Base-by-base conservation (phyloP, 2,888 invertebrate genomes). In the Platynereis dumerilii region DNA sequence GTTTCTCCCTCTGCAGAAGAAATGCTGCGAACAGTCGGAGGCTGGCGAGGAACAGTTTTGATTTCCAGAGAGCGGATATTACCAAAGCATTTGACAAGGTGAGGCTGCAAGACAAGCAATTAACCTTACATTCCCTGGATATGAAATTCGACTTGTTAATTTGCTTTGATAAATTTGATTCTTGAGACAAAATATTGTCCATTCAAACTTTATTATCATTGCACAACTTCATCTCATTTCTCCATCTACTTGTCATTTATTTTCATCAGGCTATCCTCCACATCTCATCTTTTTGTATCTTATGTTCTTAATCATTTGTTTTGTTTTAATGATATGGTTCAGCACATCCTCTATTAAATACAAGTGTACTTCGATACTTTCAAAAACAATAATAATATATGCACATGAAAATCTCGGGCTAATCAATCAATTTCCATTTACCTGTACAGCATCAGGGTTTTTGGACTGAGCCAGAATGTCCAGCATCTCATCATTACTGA, bases 41-140 rank as follows among this genome's bases (percentile, higher is more conserved):
- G 81, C 64, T 81, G 80, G 3, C 81, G 72, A 17, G 82, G 80
- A 59, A 78, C 63, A n/a, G 72, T 69, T 28, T 70, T 72, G 56
- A 84, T 83, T 55, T 83, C 81, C 65, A 84, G 69, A 27, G 74
- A 73, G 59, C 79, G 78, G 58, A 84, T 79, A 69, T 83, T 83
- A n/a, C 81, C 83, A 76, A 84, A 84, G 68, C 83, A 83, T 73
- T 84, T 84, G 29, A 77, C 80, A 39, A 84, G 75, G 71, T 84
- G 83, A 58, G 82, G 82, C 82, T 84, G 74, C 27, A 56, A 52
- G 10, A 60, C 20, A 55, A 17, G 17, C 55, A 55, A 15, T 52
- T 10, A 22, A 52, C 20, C 53, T 17, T n/a, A 52, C n/a, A n/a
- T n/a, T n/a, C n/a, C n/a, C n/a, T n/a, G n/a, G n/a, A n/a, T 42